phyloP scores from a whole-genome alignment of 2,888 invertebrate species.

The Gonocerus acuteangulatus region DNA sequence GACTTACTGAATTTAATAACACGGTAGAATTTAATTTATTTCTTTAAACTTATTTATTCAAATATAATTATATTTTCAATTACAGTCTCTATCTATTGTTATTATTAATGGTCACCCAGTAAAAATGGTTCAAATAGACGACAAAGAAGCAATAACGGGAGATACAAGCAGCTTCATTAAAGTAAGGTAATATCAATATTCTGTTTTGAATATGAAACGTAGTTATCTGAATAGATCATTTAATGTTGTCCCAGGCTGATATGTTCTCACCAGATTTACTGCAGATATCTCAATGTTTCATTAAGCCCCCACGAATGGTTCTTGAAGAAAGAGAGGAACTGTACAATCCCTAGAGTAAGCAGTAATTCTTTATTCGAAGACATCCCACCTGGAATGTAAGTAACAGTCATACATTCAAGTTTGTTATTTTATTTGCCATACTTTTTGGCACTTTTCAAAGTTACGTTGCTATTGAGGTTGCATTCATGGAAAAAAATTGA shows the following conservation, averaged over 20 bases:
- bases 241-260: neutral
- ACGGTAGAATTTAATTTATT: too few relatives aligned
- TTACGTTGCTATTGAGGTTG: too few relatives aligned
- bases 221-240: too few relatives aligned
- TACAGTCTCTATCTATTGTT: neutral
- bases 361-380: neutral
- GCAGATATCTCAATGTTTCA: neutral
- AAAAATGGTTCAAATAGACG: neutral
- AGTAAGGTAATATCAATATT: neutral
- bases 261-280: neutral
- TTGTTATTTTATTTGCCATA: too few relatives aligned
- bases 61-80: too few relatives aligned
- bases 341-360: neutral
- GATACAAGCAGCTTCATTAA: neutral
- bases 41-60: too few relatives aligned
- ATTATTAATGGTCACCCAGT: neutral
- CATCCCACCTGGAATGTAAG: slow-evolving; percentile 2
- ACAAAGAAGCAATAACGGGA: neutral
- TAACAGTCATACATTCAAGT: neutral
- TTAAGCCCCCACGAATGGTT: slow-evolving; percentile 6
- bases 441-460: too few relatives aligned
- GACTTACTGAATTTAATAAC: too few relatives aligned
- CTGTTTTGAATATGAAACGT: too few relatives aligned
- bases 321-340: neutral
- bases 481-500: too few relatives aligned